These are phyloP conservation scores for Delia radicum DNA, from an alignment of 1,140 invertebrate species.

Conservation along the genomic window DNA sequence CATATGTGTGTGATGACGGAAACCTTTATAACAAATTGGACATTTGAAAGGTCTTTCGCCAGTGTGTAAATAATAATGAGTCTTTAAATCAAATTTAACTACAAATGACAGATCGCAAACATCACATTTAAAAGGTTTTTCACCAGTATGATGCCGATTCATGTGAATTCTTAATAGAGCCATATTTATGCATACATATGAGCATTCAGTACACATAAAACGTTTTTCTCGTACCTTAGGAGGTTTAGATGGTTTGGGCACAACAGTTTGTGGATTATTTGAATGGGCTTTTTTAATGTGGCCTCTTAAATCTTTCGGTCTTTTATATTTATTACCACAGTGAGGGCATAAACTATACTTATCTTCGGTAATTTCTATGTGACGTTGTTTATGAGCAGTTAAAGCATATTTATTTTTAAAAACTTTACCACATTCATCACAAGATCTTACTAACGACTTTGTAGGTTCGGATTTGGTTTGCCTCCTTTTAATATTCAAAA, in stretches of 20 bases:
- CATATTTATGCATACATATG: neutral
- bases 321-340: neutral
- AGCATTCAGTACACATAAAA: neutral
- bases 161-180: neutral
- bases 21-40: neutral
- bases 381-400: neutral
- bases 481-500: neutral
- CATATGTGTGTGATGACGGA: neutral
- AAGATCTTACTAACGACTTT: neutral
- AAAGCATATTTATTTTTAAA: neutral
- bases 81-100: neutral
- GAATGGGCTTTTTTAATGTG: neutral
- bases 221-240: neutral
- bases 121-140: conserved; percentile 2
- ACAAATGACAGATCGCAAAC: neutral
- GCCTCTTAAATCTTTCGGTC: neutral
- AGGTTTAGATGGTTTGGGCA: neutral
- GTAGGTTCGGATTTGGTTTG: neutral
- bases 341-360: neutral
- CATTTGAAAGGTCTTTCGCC: neutral
- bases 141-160: neutral
- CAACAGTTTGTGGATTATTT: neutral
- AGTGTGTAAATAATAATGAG: neutral
- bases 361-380: neutral
- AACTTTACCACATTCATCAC: neutral